Percentiles rank a stretch among this genome's conserved stretches.
Evolutionary conservation across 2,797 vertebrate genomes (phyloP).

Genomic region (Presbytis comata): DNA sequence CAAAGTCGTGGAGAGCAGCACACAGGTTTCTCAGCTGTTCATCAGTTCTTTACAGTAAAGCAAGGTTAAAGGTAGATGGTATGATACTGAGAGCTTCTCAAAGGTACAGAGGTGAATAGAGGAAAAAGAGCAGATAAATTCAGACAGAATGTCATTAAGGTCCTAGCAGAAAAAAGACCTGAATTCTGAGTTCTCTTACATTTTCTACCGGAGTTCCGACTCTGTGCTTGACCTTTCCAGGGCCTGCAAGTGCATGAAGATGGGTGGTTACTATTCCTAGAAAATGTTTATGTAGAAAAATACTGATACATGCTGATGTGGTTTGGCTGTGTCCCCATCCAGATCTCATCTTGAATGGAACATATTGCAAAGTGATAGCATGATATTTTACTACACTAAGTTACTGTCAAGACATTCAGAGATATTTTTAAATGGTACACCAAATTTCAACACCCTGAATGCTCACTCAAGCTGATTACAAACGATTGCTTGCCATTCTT

Average conservation of each 20-base stretch:
- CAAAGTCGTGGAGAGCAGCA: neutral
- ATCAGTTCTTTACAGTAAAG: neutral
- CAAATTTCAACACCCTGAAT: neutral
- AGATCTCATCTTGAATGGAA: neutral
- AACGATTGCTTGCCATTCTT: neutral
- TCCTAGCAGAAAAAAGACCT: neutral
- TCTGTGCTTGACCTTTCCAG: neutral
- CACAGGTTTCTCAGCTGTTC: slow-evolving; percentile 2
- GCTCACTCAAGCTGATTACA: neutral
- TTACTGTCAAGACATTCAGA: neutral
- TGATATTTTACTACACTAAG: neutral
- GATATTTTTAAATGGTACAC: neutral
- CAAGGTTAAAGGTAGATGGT: slow-evolving; percentile 30
- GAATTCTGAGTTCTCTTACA: neutral
- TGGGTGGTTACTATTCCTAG: neutral
- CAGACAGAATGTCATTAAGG: neutral
- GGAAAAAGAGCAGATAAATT: slow-evolving; percentile 41
- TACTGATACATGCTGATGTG: neutral
- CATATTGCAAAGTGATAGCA: neutral
- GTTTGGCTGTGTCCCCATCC: neutral
- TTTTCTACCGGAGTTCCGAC: neutral
- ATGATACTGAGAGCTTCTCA: neutral
- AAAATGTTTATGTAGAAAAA: neutral
- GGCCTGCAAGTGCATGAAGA: neutral
- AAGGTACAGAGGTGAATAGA: neutral